A percentile compares a stretch with the other conserved stretches of the same genome.
phyloP scores from a whole-genome alignment of 2,113 vertebrate species.

The Pipra filicauda region DNA sequence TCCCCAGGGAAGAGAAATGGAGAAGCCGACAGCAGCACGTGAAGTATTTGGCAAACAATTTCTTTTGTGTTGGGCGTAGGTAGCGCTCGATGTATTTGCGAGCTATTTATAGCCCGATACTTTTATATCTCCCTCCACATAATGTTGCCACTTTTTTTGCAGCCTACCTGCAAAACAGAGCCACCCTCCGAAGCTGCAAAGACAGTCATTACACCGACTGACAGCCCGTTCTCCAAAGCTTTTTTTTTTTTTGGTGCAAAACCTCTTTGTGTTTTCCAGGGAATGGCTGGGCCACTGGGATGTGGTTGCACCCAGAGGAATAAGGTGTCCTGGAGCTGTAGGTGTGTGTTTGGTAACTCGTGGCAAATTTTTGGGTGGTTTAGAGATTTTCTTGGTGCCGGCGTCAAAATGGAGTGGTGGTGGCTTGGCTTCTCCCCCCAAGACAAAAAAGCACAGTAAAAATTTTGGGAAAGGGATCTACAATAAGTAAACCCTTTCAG shows the following conservation, averaged over 20 bases:
- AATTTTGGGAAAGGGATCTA: neutral
- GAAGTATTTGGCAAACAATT: constrained; percentile 15
- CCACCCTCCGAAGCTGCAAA: neutral
- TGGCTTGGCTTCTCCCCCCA: neutral
- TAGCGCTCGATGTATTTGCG: fast-evolving
- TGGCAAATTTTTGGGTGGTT: neutral
- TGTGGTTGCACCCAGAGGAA: neutral
- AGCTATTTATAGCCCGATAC: constrained; percentile 1
- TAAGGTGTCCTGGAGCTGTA: neutral
- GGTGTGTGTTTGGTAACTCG: neutral
- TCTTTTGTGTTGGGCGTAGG: neutral
- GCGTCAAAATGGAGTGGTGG: neutral
- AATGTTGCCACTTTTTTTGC: neutral
- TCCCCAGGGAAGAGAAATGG: neutral
- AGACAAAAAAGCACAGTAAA: neutral
- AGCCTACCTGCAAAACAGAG: constrained; percentile 40
- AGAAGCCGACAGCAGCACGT: neutral
- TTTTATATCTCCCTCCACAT: neutral
- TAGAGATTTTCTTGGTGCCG: neutral
- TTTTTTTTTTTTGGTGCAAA: neutral
- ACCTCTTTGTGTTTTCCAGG: neutral
- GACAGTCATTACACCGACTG: neutral
- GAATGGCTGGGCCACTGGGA: neutral
- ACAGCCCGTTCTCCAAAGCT: neutral
- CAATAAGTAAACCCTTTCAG: neutral